phyloP scores from a whole-genome alignment of 2,888 invertebrate species.

The Peribatodes rhomboidaria region DNA sequence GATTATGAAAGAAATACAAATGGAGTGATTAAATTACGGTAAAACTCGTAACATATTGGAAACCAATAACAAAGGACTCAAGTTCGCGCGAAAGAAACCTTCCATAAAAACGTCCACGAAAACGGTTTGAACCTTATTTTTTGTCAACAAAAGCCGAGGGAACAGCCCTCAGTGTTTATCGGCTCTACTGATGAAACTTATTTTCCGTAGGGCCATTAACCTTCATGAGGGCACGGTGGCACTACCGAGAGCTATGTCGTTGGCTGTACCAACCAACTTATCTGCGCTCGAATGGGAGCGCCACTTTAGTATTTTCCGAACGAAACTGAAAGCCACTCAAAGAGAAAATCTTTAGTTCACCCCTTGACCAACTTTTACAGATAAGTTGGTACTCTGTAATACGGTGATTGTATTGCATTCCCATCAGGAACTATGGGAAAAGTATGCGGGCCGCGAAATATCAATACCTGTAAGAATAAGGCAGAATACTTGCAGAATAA shows the following conservation, averaged over 20 bases:
- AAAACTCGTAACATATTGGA: slow-evolving; percentile 28
- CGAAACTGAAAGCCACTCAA: not conserved
- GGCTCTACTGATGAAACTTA: slow-evolving; percentile 54
- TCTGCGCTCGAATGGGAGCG: not conserved
- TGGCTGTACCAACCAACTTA: not conserved
- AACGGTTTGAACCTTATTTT: slow-evolving; percentile 39
- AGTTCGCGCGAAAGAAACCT: slow-evolving; percentile 20
- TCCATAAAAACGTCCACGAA: slow-evolving; percentile 25
- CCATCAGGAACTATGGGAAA: slow-evolving; percentile 32
- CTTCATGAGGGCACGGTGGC: slow-evolving; percentile 59
- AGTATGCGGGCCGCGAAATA: slow-evolving; percentile 29
- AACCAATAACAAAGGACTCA: slow-evolving; percentile 32
- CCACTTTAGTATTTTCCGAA: not conserved
- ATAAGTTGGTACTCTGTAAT: slow-evolving; percentile 49
- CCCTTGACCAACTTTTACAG: not conserved
- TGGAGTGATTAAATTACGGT: slow-evolving; percentile 20
- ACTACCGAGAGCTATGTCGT: slow-evolving; percentile 51
- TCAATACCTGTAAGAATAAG: slow-evolving; percentile 23
- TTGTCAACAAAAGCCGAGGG: slow-evolving; percentile 38
- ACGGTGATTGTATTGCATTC: slow-evolving; percentile 60
- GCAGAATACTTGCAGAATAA: slow-evolving; percentile 15
- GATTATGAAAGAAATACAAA: slow-evolving; percentile 5
- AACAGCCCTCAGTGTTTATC: slow-evolving; percentile 48
- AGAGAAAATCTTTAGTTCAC: not conserved
- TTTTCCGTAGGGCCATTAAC: slow-evolving; percentile 60